Evolutionary conservation across 2,797 vertebrate species (phyloP).

Genomic region (Acanthurus lineatus): DNA sequence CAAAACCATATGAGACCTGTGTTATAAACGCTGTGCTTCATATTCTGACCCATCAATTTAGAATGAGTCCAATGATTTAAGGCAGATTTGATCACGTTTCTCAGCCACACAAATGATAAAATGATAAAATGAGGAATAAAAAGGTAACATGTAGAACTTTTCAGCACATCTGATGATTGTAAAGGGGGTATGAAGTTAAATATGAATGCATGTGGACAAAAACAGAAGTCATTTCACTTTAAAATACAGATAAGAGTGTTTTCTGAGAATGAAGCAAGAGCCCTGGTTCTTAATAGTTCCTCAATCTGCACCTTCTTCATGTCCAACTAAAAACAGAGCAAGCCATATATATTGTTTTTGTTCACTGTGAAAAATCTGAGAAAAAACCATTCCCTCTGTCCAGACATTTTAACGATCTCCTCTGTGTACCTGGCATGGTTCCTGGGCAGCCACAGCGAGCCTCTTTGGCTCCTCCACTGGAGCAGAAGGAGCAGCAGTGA

Average conservation of each 20-base stretch:
- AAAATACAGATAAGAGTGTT: neutral
- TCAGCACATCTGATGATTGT: neutral
- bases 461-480: conserved; percentile 91
- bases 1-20: too few relatives aligned
- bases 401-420: neutral
- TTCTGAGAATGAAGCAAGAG: neutral
- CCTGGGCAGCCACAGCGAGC: conserved; percentile 92
- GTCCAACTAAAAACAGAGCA: neutral
- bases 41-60: too few relatives aligned
- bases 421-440: conserved; percentile 91
- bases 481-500: conserved; percentile 97
- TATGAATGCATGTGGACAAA: neutral
- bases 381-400: neutral
- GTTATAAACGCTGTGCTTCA: too few relatives aligned
- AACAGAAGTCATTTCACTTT: neutral
- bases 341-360: neutral
- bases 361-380: neutral
- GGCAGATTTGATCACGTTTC: too few relatives aligned
- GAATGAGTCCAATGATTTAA: too few relatives aligned
- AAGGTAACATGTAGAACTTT: too few relatives aligned
- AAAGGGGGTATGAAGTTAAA: neutral
- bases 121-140: too few relatives aligned
- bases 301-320: neutral
- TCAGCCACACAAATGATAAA: too few relatives aligned
- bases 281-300: neutral